Conservation (phyloP, 64 coral and sea anemone species). For the Montipora sp. region DNA sequence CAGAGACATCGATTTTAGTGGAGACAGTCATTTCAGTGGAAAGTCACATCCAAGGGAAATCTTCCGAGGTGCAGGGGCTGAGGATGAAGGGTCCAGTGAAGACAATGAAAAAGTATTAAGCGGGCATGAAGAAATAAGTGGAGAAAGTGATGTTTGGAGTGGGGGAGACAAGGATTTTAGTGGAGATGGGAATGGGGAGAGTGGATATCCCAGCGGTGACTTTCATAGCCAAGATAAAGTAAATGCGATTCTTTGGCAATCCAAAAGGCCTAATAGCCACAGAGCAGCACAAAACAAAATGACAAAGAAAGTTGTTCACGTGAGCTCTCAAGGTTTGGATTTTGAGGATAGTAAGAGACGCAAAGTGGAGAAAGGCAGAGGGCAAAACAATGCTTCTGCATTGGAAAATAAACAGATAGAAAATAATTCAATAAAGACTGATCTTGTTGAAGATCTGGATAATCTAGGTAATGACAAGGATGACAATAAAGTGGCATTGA, state of each 20-base stretch:
- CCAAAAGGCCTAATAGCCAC: neutral
- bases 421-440: neutral
- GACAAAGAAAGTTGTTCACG: neutral
- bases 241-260: too few relatives aligned
- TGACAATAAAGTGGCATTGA: neutral
- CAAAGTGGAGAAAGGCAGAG: neutral
- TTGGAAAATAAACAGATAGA: neutral
- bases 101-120: neutral
- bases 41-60: neutral
- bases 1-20: neutral
- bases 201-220: neutral
- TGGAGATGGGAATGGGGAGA: neutral
- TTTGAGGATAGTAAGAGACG: neutral
- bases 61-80: neutral
- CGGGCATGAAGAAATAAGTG: neutral
- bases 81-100: neutral
- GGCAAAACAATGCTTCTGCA: neutral
- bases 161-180: neutral
- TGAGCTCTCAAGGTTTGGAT: neutral
- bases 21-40: neutral
- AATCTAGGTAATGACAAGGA: neutral
- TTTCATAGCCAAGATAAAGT: neutral
- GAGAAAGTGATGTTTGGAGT: neutral
- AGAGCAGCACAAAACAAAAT: neutral
- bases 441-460: neutral